Evolutionary conservation across 2,888 invertebrate species (phyloP).

Genomic region (Nemotelus pantherinus): DNA sequence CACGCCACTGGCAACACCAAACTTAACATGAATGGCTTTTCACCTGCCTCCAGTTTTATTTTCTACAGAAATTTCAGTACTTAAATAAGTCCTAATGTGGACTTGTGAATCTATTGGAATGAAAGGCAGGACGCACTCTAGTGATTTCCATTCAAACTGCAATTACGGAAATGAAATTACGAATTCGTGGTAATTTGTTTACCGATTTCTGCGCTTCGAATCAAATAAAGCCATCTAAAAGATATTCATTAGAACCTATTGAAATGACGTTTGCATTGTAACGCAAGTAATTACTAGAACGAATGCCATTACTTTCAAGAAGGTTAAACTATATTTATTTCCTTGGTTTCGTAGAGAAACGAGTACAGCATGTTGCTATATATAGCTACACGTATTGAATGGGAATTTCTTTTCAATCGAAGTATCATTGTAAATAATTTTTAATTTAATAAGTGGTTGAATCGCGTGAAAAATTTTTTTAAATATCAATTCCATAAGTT

Average conservation of each 20-base stretch:
- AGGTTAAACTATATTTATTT: background rate
- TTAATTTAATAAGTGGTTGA: too few species aligned
- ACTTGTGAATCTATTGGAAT: background rate
- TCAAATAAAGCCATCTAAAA: slow-evolving; percentile 11
- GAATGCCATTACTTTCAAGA: background rate
- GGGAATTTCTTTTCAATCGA: too few species aligned
- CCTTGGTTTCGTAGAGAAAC: too few species aligned
- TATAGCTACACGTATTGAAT: too few species aligned
- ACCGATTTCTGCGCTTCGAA: background rate
- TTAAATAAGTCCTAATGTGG: slow-evolving; percentile 32
- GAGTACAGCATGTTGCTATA: too few species aligned
- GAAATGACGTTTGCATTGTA: slow-evolving; percentile 2
- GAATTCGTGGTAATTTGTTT: slow-evolving; percentile 32
- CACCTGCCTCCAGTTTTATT: background rate
- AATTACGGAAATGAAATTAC: slow-evolving; percentile 43
- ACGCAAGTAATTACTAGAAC: slow-evolving; percentile 14
- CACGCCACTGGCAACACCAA: background rate
- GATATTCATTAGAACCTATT: background rate
- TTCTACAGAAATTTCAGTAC: background rate
- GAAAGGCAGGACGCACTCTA: slow-evolving; percentile 24
- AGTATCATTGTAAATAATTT: too few species aligned
- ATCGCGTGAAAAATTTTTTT: too few species aligned
- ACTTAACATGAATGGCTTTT: background rate
- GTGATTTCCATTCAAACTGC: slow-evolving; percentile 20
- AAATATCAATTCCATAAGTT: too few species aligned